phyloP scores from a whole-genome alignment of 2,113 vertebrate species.

The Eonycteris spelaea region DNA sequence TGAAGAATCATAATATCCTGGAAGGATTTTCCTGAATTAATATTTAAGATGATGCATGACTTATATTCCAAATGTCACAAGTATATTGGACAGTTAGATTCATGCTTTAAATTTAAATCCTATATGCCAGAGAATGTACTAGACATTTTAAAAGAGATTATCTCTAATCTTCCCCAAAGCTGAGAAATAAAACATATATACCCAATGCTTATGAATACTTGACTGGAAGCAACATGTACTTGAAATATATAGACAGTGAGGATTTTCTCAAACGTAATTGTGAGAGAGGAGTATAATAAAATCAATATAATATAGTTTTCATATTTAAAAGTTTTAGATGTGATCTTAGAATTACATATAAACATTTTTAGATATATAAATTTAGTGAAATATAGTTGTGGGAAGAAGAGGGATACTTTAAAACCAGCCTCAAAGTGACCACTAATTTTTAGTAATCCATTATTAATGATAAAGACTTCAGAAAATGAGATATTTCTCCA shows the following conservation, averaged over 20 bases:
- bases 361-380: background rate
- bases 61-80: slow-evolving; percentile 3
- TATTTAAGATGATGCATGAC: background rate
- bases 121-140: background rate
- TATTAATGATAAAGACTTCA: slow-evolving; percentile 3
- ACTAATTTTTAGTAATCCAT: background rate
- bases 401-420: background rate
- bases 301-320: background rate
- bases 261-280: background rate
- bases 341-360: background rate
- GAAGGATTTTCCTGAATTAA: slow-evolving; percentile 14
- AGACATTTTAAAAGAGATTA: slow-evolving; percentile 41
- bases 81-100: background rate
- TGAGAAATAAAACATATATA: background rate
- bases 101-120: background rate
- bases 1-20: background rate
- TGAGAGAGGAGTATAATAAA: background rate
- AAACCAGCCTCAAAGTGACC: background rate
- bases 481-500: background rate
- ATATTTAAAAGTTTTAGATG: background rate
- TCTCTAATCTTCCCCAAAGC: background rate
- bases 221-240: background rate
- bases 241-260: background rate
- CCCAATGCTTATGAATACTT: background rate
- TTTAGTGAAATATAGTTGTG: background rate